Percentiles rank a stretch among this genome's conserved stretches.
Evolutionary conservation across 2,888 invertebrate species (phyloP).

Genomic region (Polyommatus icarus): DNA sequence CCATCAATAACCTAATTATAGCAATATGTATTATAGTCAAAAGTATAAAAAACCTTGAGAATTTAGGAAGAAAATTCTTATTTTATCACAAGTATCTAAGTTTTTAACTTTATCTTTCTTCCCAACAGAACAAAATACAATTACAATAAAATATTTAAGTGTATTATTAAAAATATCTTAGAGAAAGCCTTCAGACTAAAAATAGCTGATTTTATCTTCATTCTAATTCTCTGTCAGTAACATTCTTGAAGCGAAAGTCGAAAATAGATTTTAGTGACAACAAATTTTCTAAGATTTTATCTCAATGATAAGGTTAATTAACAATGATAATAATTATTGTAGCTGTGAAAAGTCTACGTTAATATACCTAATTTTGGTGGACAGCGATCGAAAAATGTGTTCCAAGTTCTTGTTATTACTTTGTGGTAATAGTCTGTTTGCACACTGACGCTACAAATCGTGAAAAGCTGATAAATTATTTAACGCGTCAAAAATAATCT

Average conservation of each 20-base stretch:
- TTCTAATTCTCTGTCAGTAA: conserved; percentile 7
- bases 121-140: background rate
- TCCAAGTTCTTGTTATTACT: too few species aligned
- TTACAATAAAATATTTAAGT: background rate
- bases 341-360: background rate
- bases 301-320: background rate
- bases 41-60: too few species aligned
- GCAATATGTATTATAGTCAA: background rate
- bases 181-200: background rate
- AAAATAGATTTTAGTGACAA: background rate
- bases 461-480: too few species aligned
- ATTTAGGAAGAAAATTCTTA: too few species aligned
- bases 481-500: too few species aligned
- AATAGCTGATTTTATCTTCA: conserved; percentile 1
- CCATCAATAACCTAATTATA: background rate
- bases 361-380: too few species aligned
- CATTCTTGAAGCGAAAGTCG: background rate
- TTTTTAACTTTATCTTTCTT: background rate
- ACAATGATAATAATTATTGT: background rate
- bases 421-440: too few species aligned
- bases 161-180: background rate
- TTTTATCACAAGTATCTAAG: too few species aligned
- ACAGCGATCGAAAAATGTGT: too few species aligned
- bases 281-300: background rate
- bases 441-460: too few species aligned